phyloP scores from a whole-genome alignment of 2,888 invertebrate genomes.

The Tetanocera ferruginea region DNA sequence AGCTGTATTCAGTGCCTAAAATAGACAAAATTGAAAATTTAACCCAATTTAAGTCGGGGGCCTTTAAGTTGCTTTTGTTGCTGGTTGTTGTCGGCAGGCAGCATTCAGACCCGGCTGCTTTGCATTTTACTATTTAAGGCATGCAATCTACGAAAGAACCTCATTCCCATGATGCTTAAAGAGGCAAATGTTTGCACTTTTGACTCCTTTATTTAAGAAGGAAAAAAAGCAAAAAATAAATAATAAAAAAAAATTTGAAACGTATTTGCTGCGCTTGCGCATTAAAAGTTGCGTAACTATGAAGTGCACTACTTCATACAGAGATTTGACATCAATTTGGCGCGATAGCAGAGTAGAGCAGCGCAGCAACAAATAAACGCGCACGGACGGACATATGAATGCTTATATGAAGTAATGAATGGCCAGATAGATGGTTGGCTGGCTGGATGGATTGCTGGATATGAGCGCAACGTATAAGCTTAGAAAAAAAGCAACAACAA shows the following conservation, averaged over 20 bases:
- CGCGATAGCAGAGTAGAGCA: constrained; percentile 22
- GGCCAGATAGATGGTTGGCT: not conserved
- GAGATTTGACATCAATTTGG: constrained; percentile 36
- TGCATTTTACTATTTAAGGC: constrained; percentile 1
- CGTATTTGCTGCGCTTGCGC: constrained; percentile 16
- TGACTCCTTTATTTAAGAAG: not conserved
- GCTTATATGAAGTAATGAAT: not conserved
- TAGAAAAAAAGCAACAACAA: too few species aligned
- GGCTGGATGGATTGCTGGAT: not conserved
- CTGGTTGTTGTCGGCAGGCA: not conserved
- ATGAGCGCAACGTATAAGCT: too few species aligned
- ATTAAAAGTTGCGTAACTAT: constrained; percentile 33
- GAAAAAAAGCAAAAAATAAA: not conserved
- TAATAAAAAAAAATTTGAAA: not conserved
- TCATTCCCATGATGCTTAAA: not conserved
- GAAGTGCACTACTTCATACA: constrained; percentile 24
- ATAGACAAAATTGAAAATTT: not conserved
- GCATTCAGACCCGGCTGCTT: not conserved
- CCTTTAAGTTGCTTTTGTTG: not conserved
- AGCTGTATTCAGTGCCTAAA: not conserved
- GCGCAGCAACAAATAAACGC: constrained; percentile 4
- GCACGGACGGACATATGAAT: not conserved
- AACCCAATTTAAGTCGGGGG: not conserved
- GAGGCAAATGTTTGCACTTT: constrained; percentile 30
- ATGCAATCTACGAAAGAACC: not conserved